phyloP scores from a whole-genome alignment of 2,888 invertebrate species.

The Crossocerus cetratus region DNA sequence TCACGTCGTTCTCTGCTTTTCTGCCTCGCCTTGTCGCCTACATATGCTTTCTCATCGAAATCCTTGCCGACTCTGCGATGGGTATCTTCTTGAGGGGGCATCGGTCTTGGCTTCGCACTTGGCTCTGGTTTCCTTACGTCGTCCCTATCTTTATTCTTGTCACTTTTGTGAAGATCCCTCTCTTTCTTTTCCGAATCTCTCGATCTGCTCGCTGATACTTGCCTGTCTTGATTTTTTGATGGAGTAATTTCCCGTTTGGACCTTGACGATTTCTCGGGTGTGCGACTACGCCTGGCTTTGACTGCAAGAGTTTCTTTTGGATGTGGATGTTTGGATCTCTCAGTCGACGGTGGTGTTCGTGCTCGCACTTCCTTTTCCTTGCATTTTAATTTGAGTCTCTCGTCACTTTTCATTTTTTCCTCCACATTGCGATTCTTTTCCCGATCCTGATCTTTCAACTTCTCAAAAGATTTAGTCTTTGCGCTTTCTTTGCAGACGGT shows the following conservation, averaged over 20 bases:
- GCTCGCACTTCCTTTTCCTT: conserved; percentile 74
- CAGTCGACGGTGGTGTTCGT: conserved; percentile 68
- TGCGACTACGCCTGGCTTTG: conserved; percentile 69
- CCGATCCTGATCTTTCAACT: conserved; percentile 68
- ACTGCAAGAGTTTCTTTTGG: conserved; percentile 59
- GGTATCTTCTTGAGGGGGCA: conserved; percentile 69
- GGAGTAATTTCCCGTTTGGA: conserved; percentile 66
- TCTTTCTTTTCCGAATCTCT: conserved; percentile 70
- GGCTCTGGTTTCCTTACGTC: conserved; percentile 48
- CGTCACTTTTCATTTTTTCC: conserved; percentile 67
- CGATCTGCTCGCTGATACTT: conserved; percentile 53
- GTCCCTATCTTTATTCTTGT: conserved; percentile 69
- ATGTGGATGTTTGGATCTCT: conserved; percentile 69
- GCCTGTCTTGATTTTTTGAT: conserved; percentile 65
- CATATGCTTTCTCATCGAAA: conserved; percentile 73
- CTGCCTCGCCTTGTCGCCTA: conserved; percentile 78
- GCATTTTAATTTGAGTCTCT: conserved; percentile 68
- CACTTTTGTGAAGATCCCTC: conserved; percentile 68
- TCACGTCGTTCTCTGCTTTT: conserved; percentile 70
- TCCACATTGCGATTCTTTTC: conserved; percentile 62
- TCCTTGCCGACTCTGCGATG: conserved; percentile 73
- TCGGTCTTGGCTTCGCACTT: conserved; percentile 56
- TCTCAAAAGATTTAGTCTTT: conserved; percentile 63
- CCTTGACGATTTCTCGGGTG: conserved; percentile 68
- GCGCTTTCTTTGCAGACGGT: conserved; percentile 51